Evolutionary conservation across 2,797 vertebrate genomes (phyloP).

Genomic region (Esox lucius): DNA sequence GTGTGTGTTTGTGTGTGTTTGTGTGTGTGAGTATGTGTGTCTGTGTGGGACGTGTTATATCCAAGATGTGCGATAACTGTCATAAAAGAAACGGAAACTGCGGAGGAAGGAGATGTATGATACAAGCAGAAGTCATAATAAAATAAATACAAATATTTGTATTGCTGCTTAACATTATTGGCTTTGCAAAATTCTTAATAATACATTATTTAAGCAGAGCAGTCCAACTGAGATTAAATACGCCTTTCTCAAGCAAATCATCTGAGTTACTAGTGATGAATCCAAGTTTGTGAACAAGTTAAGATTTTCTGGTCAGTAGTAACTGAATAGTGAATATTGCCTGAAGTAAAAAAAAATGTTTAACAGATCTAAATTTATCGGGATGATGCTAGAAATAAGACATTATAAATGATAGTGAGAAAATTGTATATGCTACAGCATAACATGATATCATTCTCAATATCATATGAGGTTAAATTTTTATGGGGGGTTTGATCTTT

Average conservation of each 20-base stretch:
- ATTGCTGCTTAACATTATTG: not conserved
- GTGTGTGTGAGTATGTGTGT: conserved; percentile 7
- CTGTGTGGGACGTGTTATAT: conserved; percentile 15
- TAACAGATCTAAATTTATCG: too few relatives aligned
- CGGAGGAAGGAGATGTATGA: conserved; percentile 3
- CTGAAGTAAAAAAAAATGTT: too few relatives aligned
- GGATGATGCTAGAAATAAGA: too few relatives aligned
- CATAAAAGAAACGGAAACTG: conserved; percentile 39
- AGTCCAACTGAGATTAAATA: not conserved
- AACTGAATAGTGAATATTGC: too few relatives aligned
- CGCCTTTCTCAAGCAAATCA: not conserved
- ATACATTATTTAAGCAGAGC: not conserved
- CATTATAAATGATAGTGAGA: too few relatives aligned
- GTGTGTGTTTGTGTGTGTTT: not conserved
- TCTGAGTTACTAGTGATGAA: too few relatives aligned
- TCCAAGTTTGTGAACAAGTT: too few relatives aligned
- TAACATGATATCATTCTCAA: too few relatives aligned
- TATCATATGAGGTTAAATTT: too few relatives aligned
- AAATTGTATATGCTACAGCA: too few relatives aligned
- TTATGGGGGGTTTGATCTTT: too few relatives aligned
- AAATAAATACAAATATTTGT: not conserved
- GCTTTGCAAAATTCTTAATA: not conserved
- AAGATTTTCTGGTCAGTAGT: too few relatives aligned
- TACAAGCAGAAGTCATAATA: not conserved
- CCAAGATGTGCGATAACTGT: conserved; percentile 35